A percentile compares a stretch with the other conserved stretches of the same genome.
These are phyloP conservation scores for Microplitis demolitor DNA, from an alignment of 1,140 invertebrate species.

Conservation along the genomic window DNA sequence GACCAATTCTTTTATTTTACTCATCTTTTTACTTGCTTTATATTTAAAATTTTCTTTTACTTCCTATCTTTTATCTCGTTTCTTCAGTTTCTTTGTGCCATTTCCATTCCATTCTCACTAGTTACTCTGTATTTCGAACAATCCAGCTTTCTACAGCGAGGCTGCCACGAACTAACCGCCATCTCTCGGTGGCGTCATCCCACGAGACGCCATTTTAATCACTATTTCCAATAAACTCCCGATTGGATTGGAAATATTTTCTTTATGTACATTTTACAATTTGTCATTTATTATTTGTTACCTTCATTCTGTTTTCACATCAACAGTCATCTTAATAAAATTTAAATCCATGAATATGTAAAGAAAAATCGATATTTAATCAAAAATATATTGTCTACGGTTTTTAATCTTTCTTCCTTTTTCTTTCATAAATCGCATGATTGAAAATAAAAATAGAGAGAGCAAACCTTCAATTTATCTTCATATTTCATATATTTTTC, in stretches of 20 bases:
- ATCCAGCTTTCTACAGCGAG: neutral
- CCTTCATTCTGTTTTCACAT: neutral
- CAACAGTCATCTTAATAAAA: neutral
- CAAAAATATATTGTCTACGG: too few species aligned
- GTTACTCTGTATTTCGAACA: neutral
- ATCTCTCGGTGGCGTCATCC: neutral
- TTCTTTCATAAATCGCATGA: too few species aligned
- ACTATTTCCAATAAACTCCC: slow-evolving; percentile 44
- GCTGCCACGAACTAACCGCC: neutral
- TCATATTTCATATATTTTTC: neutral
- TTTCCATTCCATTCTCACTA: neutral
- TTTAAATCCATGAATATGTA: neutral
- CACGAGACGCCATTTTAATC: slow-evolving; percentile 45
- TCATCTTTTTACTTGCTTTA: slow-evolving; percentile 7
- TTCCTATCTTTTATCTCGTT: slow-evolving; percentile 5
- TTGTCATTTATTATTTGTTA: neutral
- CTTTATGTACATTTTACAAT: slow-evolving; percentile 2
- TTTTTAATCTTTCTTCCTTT: too few species aligned
- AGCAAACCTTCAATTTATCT: neutral
- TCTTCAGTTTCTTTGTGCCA: neutral
- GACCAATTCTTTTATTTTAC: slow-evolving; percentile 21
- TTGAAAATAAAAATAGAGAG: too few species aligned
- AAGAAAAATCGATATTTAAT: too few species aligned
- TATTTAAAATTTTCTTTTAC: neutral
- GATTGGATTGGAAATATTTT: slow-evolving; percentile 45